phyloP scores from a whole-genome alignment of 2,797 vertebrate species.

The Margarornis squamiger region DNA sequence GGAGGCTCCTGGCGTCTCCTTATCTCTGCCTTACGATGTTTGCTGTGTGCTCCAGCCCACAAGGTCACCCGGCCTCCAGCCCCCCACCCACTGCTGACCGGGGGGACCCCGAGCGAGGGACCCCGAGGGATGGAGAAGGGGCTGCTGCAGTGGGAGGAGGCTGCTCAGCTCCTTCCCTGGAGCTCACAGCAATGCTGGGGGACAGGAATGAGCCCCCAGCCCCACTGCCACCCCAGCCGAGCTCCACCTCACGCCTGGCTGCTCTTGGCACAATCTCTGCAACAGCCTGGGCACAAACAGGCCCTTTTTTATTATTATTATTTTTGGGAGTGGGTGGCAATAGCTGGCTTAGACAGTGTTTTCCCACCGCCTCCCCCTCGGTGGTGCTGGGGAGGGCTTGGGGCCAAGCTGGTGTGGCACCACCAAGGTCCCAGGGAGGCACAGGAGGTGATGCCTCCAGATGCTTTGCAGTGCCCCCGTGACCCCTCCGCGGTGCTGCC shows the following conservation, averaged over 20 bases:
- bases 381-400: not conserved
- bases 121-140: not conserved
- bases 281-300: not conserved
- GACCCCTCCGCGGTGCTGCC: not conserved
- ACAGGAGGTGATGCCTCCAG: not conserved
- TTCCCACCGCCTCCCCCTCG: not conserved
- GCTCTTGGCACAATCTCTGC: not conserved
- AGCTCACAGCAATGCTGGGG: not conserved
- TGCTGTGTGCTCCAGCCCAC: conserved; percentile 76
- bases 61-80: conserved; percentile 80
- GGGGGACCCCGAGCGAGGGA: not conserved
- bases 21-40: conserved; percentile 77
- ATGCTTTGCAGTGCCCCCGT: accelerated
- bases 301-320: not conserved
- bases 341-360: not conserved
- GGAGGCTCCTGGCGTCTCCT: conserved; percentile 81
- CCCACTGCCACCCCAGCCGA: accelerated
- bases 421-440: accelerated
- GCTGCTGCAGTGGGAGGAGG: not conserved
- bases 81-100: conserved; percentile 72
- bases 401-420: not conserved
- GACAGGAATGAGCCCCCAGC: accelerated
- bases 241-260: not conserved
- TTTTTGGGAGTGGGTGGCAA: not conserved
- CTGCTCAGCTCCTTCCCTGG: not conserved